These are phyloP conservation scores for Disparrhopalites patrizii DNA, from an alignment of 2,888 invertebrate genomes.

Conservation along the genomic window DNA sequence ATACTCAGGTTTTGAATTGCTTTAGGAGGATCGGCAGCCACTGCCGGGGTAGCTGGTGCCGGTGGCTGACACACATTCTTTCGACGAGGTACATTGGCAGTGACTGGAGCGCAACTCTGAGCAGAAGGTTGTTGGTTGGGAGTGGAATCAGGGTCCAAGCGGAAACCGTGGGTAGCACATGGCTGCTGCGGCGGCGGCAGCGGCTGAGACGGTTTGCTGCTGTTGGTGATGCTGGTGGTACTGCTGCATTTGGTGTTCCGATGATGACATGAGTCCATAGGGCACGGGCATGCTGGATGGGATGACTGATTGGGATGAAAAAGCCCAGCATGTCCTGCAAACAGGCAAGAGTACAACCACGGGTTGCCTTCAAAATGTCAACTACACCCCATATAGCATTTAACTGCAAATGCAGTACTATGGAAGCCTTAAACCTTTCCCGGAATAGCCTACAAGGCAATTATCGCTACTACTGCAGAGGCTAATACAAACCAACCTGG, in stretches of 20 bases:
- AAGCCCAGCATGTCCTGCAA: conserved; percentile 49
- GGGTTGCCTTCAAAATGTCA: conserved; percentile 43
- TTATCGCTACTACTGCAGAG: conserved; percentile 18
- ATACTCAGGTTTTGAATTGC: conserved; percentile 31
- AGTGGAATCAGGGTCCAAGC: conserved; percentile 8
- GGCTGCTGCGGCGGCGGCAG: conserved; percentile 42
- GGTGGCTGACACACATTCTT: conserved; percentile 4
- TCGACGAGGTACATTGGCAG: conserved; percentile 1
- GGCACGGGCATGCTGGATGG: conserved; percentile 48
- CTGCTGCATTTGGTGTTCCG: conserved; percentile 47
- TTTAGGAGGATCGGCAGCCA: conserved; percentile 38
- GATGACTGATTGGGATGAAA: conserved; percentile 49
- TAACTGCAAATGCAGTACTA: not conserved
- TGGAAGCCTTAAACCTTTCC: not conserved
- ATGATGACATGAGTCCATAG: conserved; percentile 45
- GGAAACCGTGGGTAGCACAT: conserved; percentile 54
- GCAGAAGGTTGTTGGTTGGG: not conserved
- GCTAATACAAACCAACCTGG: conserved; percentile 49
- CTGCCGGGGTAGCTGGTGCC: conserved; percentile 37
- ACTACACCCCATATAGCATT: conserved; percentile 7
- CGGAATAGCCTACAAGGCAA: not conserved
- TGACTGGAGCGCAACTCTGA: not conserved
- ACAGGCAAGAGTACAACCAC: conserved; percentile 39
- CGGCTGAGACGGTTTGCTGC: conserved; percentile 26
- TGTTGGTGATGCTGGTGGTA: conserved; percentile 23